Base-by-base conservation (phyloP, 2,888 invertebrate genomes). In the Noctua pronuba region DNA sequence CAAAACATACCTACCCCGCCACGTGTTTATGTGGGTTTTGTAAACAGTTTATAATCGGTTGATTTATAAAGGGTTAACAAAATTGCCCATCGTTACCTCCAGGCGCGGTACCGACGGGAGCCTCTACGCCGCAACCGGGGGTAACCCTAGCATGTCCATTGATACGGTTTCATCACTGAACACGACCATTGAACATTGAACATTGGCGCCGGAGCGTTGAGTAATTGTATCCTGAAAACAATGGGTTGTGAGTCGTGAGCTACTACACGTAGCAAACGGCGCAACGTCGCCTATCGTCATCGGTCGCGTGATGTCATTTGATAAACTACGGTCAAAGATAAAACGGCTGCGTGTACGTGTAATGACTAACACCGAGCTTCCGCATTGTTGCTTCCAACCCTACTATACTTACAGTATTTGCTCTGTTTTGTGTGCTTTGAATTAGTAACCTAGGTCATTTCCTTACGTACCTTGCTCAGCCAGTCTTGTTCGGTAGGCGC, bases 401-500 rank as follows among this genome's bases (percentile, higher is more conserved):
- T 31, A 41, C 41, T 1, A 31, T 24, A 31, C 13, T 8, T 41
- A 72, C 16, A 65, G n/a, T 55, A 41, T 73, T 31, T 31, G n/a
- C 31, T 31, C 41, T 44, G 28, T 73, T 72, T 71, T 41, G 21
- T 72, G 52, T 77, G 35, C 35, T 41, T 24, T 46, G 52, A 28
- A 62, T 46, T 18, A 46, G 8, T 49, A 31, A 49, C 46, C 11
- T 62, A 55, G 16, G 0, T 2, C 11, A 44, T 28, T 28, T 58
- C 7, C 31, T n/a, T 77, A 82, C 84, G 31, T 85, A 93, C 93
- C 92, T 92, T 92, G 73, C 89, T 91, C 7, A 94, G 87, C 94
- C 93, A 93, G 64, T 92, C 90, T 38, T 89, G 81, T 10, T 89
- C 84, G 0, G 81, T 52, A n/a, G 82, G 65, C 0, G 75, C 85